Conservation (phyloP, 1,140 invertebrate genomes). For the Nephotettix cincticeps region DNA sequence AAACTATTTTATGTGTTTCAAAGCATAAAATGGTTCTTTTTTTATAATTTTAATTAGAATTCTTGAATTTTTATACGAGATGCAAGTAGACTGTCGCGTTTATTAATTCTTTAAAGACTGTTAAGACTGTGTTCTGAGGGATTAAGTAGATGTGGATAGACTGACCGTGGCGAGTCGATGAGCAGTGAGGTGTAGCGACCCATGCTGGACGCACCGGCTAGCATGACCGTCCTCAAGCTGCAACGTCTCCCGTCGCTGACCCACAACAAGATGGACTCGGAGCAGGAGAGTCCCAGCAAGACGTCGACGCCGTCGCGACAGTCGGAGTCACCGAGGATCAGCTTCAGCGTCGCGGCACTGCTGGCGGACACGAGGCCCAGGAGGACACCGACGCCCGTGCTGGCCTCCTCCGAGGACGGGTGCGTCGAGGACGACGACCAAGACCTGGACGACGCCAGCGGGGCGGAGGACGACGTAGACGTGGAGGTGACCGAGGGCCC, state of each 20-base stretch:
- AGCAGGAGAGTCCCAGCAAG: slow-evolving; percentile 42
- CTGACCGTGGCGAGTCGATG: background rate
- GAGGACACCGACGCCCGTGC: slow-evolving; percentile 31
- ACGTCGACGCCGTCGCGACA: slow-evolving; percentile 28
- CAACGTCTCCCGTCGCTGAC: slow-evolving; percentile 16
- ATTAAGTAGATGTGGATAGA: too few relatives aligned
- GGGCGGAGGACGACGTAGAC: slow-evolving; percentile 37
- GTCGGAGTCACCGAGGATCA: slow-evolving; percentile 42
- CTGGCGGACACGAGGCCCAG: slow-evolving; percentile 47
- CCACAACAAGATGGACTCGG: slow-evolving; percentile 34
- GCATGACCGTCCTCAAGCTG: slow-evolving; percentile 35
- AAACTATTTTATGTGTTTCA: too few relatives aligned
- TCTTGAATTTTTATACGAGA: too few relatives aligned
- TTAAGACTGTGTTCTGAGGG: too few relatives aligned
- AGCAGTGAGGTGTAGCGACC: background rate
- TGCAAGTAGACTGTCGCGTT: too few relatives aligned
- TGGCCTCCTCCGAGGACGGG: slow-evolving; percentile 34
- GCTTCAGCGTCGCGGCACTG: slow-evolving; percentile 54
- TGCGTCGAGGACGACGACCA: slow-evolving; percentile 12
- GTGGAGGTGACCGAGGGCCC: slow-evolving; percentile 29
- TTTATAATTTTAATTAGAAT: too few relatives aligned
- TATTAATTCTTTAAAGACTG: too few relatives aligned
- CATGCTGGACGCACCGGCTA: slow-evolving; percentile 36
- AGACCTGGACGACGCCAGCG: slow-evolving; percentile 30
- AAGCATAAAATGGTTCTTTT: too few relatives aligned